Evolutionary conservation across 2,888 invertebrate species (phyloP).

Genomic region (Malthinus seriepunctatus): DNA sequence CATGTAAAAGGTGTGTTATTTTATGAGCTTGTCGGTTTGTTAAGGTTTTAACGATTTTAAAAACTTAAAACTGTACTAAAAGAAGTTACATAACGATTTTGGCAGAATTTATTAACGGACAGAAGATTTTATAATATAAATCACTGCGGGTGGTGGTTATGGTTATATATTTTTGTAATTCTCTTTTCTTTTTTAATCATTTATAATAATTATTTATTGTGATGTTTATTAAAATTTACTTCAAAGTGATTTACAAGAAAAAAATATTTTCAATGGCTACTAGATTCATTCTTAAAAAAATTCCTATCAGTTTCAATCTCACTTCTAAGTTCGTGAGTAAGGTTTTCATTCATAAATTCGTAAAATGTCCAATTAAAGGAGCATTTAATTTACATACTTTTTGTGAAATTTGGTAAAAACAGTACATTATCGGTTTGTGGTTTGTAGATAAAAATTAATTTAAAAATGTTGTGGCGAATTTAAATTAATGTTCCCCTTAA

Average conservation of each 20-base stretch:
- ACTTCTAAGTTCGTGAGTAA: no score
- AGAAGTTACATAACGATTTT: slow-evolving; percentile 31
- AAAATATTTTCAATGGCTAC: no score
- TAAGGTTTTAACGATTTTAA: slow-evolving; percentile 34
- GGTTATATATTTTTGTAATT: slow-evolving; percentile 1
- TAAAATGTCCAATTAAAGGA: no score
- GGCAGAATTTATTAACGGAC: slow-evolving; percentile 31
- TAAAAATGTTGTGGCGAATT: slow-evolving; percentile 2
- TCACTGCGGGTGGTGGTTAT: slow-evolving; percentile 18
- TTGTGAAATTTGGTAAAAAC: no score
- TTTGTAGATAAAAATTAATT: slow-evolving; percentile 1
- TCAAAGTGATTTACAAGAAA: no score
- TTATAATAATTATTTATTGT: no score
- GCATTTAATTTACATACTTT: no score
- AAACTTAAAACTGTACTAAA: slow-evolving; percentile 27
- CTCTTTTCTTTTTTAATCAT: slow-evolving; percentile 1
- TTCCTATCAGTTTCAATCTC: no score
- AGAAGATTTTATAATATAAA: slow-evolving; percentile 27
- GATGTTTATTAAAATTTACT: no score
- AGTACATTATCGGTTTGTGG: neutral
- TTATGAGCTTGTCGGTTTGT: slow-evolving; percentile 35
- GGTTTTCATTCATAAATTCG: no score
- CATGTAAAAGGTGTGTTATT: slow-evolving; percentile 35
- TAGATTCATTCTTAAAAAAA: no score
- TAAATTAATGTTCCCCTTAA: slow-evolving; percentile 3